Base-by-base conservation (phyloP, 92 coral and sea anemone genomes). In the Anthopleura xanthogrammica region DNA sequence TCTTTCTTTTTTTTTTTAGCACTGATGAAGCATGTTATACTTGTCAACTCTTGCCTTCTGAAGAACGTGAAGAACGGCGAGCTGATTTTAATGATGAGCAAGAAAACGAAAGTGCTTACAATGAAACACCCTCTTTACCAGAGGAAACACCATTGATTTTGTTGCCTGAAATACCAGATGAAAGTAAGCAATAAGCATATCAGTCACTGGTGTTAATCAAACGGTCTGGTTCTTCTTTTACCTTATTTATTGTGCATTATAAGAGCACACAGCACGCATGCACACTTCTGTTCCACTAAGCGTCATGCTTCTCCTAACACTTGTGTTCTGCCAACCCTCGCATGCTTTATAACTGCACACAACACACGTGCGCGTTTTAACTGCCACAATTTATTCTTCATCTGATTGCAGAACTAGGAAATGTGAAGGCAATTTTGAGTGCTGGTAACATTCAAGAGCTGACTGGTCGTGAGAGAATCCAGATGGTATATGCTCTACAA, bases 401-500 rank as follows among this genome's bases (percentile, higher is more conserved):
- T 54, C 8, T 54, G 1, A 43, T 54, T 7, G 16, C 2, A 90
- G 93, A 71, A 50, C 60, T 83, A 79, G 82, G 78, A 3, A 77
- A 74, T 72, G 77, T 42, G 50, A 57, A 60, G 77, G 50, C 85
- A 40, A 78, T 87, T 1, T 48, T 87, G 81, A 78, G 85, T 87
- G 83, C 77, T 11, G 77, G 76, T 54, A 60, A 90, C 20, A 46
- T 92, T 57, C 80, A 84, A 85, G 74, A 82, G 14, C 85, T 92
- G 29, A n/a, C 17, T 0, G 55, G 57, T 1, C 7, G 55, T 16
- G 83, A 90, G 60, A 84, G 76, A 80, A 80, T 92, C 39, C 84
- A 88, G 41, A 70, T 92, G 80, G 90, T 85, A 42, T 87, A 87
- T 60, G 87, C 85, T 54, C 78, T 92, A 17, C 91, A 89, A 43